A percentile compares a stretch with the other conserved stretches of the same genome.
Evolutionary conservation across 30 jellyfish, hydroid and myxozoan genomes (phyloP).

Genomic region (Turritopsis dohrnii): DNA sequence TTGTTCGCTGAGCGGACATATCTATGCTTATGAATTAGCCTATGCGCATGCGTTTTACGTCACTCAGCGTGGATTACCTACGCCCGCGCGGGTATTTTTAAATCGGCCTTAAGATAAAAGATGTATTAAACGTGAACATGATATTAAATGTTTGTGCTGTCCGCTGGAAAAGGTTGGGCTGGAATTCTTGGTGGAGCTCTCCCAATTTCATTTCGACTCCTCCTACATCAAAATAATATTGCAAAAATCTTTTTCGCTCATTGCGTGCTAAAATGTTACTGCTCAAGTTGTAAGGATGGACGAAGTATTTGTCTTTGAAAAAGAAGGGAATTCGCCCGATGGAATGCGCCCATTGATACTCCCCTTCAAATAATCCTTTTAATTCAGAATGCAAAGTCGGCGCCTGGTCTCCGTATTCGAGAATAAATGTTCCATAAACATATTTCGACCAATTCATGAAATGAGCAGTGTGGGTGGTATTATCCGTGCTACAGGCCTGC

Average conservation of each 20-base stretch:
- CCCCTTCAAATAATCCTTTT: background rate
- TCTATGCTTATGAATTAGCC: no score
- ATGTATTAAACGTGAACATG: background rate
- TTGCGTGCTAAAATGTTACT: background rate
- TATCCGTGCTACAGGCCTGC: slow-evolving; percentile 11
- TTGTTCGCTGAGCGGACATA: no score
- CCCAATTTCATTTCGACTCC: background rate
- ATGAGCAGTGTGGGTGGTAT: slow-evolving; percentile 10
- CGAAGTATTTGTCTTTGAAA: background rate
- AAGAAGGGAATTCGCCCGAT: background rate
- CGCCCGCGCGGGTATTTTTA: no score
- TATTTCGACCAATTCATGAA: slow-evolving; percentile 14
- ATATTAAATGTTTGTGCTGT: background rate
- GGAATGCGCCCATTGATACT: background rate
- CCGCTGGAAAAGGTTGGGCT: background rate
- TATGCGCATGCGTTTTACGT: no score
- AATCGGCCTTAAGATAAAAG: no score
- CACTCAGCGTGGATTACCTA: no score
- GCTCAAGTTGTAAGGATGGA: background rate
- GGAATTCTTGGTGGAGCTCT: background rate
- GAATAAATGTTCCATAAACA: slow-evolving; percentile 14
- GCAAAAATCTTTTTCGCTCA: background rate
- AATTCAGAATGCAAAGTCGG: background rate
- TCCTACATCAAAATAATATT: background rate
- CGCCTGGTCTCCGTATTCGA: background rate